phyloP scores from a whole-genome alignment of 1,140 invertebrate species.

The Drepana arcuata region DNA sequence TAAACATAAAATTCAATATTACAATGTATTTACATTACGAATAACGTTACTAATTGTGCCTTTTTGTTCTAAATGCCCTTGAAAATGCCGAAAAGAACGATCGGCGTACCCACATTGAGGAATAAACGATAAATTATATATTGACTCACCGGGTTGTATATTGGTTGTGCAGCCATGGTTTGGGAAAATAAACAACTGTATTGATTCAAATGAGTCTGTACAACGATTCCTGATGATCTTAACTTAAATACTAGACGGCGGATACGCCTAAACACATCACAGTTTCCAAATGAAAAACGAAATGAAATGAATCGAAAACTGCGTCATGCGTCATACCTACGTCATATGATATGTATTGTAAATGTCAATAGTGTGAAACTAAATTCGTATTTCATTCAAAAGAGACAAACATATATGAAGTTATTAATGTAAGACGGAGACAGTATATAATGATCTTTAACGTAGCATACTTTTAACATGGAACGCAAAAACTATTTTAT shows the following conservation, averaged over 20 bases:
- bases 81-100: slow-evolving; percentile 15
- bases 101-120: slow-evolving; percentile 9
- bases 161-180: slow-evolving; percentile 39
- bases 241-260: slow-evolving; percentile 19
- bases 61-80: slow-evolving; percentile 30
- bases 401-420: neutral
- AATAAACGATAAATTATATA: slow-evolving; percentile 16
- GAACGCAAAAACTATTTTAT: too few species aligned
- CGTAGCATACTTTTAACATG: too few species aligned
- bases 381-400: neutral
- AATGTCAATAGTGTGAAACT: neutral
- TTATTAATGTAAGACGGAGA: neutral
- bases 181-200: slow-evolving; percentile 5
- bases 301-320: slow-evolving; percentile 20
- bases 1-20: slow-evolving; percentile 4
- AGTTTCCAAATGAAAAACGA: too few species aligned
- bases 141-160: slow-evolving; percentile 55
- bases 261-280: slow-evolving; percentile 28
- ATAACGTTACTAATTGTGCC: slow-evolving; percentile 10
- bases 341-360: neutral
- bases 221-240: slow-evolving; percentile 12
- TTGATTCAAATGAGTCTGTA: slow-evolving; percentile 7
- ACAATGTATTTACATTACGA: slow-evolving; percentile 24
- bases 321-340: slow-evolving; percentile 47
- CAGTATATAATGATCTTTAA: neutral